Base-by-base conservation (phyloP, 2,113 vertebrate species). In the Grallaria varia region DNA sequence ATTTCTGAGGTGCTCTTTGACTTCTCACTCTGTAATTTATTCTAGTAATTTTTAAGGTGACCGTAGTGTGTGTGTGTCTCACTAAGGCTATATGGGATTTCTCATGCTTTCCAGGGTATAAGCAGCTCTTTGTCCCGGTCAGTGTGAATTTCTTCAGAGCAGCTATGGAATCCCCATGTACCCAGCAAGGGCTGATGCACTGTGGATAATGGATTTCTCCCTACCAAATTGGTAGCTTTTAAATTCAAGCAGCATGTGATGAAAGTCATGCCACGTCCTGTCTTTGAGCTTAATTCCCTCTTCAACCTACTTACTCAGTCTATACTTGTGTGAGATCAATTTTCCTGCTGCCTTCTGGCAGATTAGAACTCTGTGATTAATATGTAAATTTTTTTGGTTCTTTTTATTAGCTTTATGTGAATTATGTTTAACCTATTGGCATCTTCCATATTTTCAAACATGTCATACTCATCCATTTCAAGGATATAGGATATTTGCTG, bases 371-470 rank as follows among this genome's bases (percentile, higher is more conserved):
- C 56, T 50, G 40, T 88, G 90, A 93, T 96, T 92, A 96, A 86
- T 96, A 96, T 88, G 93, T 49, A 96, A 96, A 96, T 95, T 52
- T 88, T 84, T 96, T 94, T 95, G 73, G 35, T 69, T 80, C 74
- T 60, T 95, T 93, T 92, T 86, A 90, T 94, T 88, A 93, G 85
- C 75, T 94, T 85, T 74, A 60, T 81, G 52, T 95, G 90, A 97
- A 80, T 95, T 96, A 96, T 90, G 76, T 72, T 90, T 96, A 89
- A 88, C 83, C 47, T 96, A 52, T 49, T 74, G 68, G 60, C 1
- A 0, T 92, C 88, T 37, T 88, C 52, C 75, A 20, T 94, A 86
- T 88, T 95, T 94, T 39, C 76, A 88, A 92, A 83, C 44, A 30
- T 90, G 93, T 77, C 91, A 76, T 73, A 79, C 14, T 82, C 73